These are phyloP conservation scores for Calliopsis andreniformis DNA, from an alignment of 1,140 invertebrate species.

Conservation along the genomic window DNA sequence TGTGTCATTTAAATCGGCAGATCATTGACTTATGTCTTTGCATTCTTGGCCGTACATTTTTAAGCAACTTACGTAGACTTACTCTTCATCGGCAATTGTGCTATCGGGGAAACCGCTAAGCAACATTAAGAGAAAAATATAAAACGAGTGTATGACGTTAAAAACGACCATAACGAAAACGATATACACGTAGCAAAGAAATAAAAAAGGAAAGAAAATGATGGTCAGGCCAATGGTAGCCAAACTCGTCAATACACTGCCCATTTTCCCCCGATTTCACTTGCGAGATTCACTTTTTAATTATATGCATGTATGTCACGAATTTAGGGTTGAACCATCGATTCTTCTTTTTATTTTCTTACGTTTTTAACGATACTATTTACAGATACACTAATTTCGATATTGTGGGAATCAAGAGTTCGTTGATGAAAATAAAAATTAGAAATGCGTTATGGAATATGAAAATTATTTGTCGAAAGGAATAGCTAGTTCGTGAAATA, in stretches of 20 bases:
- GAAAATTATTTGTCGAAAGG: no score
- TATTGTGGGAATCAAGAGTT: background rate
- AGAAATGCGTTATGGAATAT: no score
- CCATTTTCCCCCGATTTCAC: constrained; percentile 23
- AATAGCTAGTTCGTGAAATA: no score
- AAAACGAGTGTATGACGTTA: constrained; percentile 27
- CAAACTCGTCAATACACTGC: constrained; percentile 36
- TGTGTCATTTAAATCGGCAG: no score
- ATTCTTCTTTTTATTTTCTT: background rate
- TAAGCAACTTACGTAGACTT: constrained; percentile 6
- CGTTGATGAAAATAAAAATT: no score
- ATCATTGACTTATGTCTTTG: background rate
- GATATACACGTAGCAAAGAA: constrained; percentile 39
- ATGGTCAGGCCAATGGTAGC: constrained; percentile 35
- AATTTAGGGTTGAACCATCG: constrained; percentile 2
- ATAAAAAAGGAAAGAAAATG: constrained; percentile 45
- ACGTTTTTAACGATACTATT: background rate
- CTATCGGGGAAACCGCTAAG: constrained; percentile 26
- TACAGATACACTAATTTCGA: no score
- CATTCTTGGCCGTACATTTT: background rate
- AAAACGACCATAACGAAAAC: constrained; percentile 39
- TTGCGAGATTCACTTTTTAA: constrained; percentile 23
- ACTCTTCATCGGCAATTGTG: constrained; percentile 30
- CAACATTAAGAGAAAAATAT: constrained; percentile 42
- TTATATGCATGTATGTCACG: constrained; percentile 12